Conservation (phyloP, 2,797 vertebrate genomes). For the Danio tinwini region DNA sequence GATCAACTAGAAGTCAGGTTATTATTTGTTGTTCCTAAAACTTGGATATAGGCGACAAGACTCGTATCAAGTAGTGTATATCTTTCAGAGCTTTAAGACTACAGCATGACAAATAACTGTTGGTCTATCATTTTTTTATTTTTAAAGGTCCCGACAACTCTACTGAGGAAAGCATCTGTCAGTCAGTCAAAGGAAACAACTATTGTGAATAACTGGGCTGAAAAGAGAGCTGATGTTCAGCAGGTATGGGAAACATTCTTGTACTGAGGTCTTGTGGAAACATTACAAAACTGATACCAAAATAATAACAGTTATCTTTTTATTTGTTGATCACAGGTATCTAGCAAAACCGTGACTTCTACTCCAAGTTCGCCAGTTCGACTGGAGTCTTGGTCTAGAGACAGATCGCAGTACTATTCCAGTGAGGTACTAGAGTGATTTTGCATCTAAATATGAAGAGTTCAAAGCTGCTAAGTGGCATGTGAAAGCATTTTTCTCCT, state of each 20-base stretch:
- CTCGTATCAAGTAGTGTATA: too few relatives aligned
- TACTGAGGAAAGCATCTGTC: neutral
- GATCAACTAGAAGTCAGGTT: too few relatives aligned
- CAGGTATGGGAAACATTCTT: slow-evolving; percentile 23
- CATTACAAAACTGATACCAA: neutral
- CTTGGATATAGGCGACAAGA: too few relatives aligned
- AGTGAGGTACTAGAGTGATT: slow-evolving; percentile 5
- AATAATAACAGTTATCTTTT: neutral
- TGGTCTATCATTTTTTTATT: neutral
- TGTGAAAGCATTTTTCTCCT: neutral
- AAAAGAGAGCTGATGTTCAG: neutral
- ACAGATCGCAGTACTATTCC: slow-evolving; percentile 2
- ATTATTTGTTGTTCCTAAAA: too few relatives aligned
- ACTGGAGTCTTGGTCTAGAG: neutral
- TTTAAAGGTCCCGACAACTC: slow-evolving; percentile 12
- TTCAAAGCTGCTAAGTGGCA: too few relatives aligned
- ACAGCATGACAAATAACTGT: neutral
- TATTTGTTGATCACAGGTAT: slow-evolving; percentile 44
- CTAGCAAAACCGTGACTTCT: neutral
- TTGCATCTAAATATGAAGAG: neutral
- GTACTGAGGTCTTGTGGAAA: neutral
- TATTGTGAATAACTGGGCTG: neutral
- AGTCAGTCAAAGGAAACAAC: slow-evolving; percentile 1
- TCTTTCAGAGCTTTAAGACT: neutral
- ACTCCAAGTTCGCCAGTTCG: neutral